Percentiles rank a stretch among this genome's conserved stretches.
These are phyloP conservation scores for Agrotis ipsilon DNA, from an alignment of 2,888 invertebrate genomes.

Conservation along the genomic window DNA sequence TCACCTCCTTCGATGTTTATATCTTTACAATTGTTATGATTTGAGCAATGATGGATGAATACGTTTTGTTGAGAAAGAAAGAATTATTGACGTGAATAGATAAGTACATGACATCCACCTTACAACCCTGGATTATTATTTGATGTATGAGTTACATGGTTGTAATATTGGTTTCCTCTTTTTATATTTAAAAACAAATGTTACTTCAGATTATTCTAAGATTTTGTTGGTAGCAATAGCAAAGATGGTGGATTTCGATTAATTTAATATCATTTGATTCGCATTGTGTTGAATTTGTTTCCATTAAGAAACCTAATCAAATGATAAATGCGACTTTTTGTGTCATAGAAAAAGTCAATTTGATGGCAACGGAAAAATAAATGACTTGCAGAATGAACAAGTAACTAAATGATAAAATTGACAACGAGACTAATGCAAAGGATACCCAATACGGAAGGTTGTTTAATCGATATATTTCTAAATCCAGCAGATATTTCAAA, in stretches of 20 bases:
- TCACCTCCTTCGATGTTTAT: conserved; percentile 67
- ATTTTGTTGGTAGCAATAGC: neutral
- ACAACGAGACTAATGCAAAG: conserved; percentile 15
- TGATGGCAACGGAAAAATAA: conserved; percentile 32
- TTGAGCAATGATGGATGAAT: conserved; percentile 59
- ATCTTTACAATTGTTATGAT: conserved; percentile 62
- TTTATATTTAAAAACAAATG: conserved; percentile 8
- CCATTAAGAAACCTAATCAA: conserved; percentile 36
- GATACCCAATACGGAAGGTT: conserved; percentile 44
- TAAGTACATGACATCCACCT: conserved; percentile 40
- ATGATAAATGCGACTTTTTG: conserved; percentile 40
- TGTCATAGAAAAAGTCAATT: conserved; percentile 38
- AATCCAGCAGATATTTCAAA: conserved; percentile 38
- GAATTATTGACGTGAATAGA: conserved; percentile 43
- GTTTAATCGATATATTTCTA: conserved; percentile 35
- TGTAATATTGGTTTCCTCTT: conserved; percentile 24
- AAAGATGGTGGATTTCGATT: conserved; percentile 20
- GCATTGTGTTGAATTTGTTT: conserved; percentile 26
- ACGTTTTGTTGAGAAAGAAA: conserved; percentile 44
- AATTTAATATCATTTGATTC: conserved; percentile 35
- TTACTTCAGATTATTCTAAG: conserved; percentile 3
- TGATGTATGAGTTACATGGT: conserved; percentile 40
- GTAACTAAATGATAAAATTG: conserved; percentile 27
- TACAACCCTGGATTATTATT: conserved; percentile 35
- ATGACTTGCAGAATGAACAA: conserved; percentile 46